These are phyloP conservation scores for Eremobia ochroleuca DNA, from an alignment of 2,888 invertebrate species.

Conservation along the genomic window DNA sequence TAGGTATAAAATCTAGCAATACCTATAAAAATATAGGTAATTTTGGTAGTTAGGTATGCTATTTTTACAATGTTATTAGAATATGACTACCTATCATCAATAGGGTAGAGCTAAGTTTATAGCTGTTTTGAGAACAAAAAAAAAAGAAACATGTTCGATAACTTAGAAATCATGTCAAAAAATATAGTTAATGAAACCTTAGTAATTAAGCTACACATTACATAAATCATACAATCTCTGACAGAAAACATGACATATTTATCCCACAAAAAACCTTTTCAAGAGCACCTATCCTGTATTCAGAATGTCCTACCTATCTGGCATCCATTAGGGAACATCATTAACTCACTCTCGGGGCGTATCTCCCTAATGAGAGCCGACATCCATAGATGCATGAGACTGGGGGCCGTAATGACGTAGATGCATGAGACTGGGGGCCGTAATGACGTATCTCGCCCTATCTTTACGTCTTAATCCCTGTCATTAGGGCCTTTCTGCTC, in stretches of 20 bases:
- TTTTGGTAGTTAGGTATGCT: neutral
- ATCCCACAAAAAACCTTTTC: constrained; percentile 32
- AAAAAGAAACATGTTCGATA: neutral
- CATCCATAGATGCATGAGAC: constrained; percentile 84
- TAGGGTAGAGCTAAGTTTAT: neutral
- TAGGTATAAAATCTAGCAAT: constrained; percentile 4
- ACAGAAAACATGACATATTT: constrained; percentile 50
- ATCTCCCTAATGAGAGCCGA: constrained; percentile 80
- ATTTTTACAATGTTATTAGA: neutral
- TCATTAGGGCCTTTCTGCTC: constrained; percentile 78
- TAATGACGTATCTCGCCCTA: constrained; percentile 79
- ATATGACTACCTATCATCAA: neutral
- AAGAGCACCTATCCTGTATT: constrained; percentile 27
- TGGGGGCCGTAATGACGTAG: constrained; percentile 78
- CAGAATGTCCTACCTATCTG: constrained; percentile 50
- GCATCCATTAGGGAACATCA: constrained; percentile 76
- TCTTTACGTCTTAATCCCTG: constrained; percentile 88
- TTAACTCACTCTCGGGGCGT: constrained; percentile 74
- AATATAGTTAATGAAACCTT: neutral
- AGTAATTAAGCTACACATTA: neutral
- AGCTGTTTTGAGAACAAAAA: neutral
- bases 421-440: constrained; percentile 79
- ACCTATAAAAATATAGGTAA: no score
- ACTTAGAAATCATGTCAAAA: neutral
- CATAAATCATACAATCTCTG: constrained; percentile 20